Conservation (phyloP, 2,797 vertebrate genomes). For the Gambusia yucatana region DNA sequence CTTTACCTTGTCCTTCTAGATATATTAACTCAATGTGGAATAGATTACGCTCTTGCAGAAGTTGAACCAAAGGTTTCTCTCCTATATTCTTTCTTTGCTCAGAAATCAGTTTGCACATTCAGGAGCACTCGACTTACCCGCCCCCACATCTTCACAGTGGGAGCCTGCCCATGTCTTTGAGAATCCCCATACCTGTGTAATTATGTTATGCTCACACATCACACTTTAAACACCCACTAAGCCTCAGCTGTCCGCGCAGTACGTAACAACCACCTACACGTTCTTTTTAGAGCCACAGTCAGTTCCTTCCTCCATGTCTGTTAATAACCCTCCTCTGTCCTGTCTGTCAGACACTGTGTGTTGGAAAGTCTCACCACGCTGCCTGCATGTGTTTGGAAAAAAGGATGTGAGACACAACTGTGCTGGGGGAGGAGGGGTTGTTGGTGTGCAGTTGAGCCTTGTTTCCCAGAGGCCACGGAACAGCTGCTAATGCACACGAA, state of each 20-base stretch:
- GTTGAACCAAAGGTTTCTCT: constrained; percentile 64
- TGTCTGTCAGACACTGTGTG: constrained; percentile 56
- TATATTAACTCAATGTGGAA: constrained; percentile 43
- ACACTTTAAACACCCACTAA: constrained; percentile 71
- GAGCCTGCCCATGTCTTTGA: constrained; percentile 51
- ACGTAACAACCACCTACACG: constrained; percentile 63
- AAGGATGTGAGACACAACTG: constrained; percentile 70
- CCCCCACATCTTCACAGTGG: constrained; percentile 56
- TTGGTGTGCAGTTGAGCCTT: constrained; percentile 55
- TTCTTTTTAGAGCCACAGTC: constrained; percentile 66
- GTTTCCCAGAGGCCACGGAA: constrained; percentile 62
- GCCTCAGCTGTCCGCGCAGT: constrained; percentile 67
- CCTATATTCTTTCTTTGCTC: constrained; percentile 17
- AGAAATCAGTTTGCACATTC: constrained; percentile 13
- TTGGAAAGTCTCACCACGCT: constrained; percentile 48
- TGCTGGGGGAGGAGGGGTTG: constrained; percentile 33
- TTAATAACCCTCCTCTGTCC: constrained; percentile 63
- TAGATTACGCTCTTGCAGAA: constrained; percentile 64
- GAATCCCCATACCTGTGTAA: constrained; percentile 68
- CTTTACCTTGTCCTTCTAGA: constrained; percentile 13
- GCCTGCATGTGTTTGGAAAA: constrained; percentile 56
- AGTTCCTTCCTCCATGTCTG: constrained; percentile 67
- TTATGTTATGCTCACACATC: constrained; percentile 65
- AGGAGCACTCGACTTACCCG: constrained; percentile 12
- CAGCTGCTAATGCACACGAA: constrained; percentile 66